Evolutionary conservation across 2,113 vertebrate species (phyloP), one percentile per base, ranked within the genome.

Genomic region (Carassius auratus): DNA sequence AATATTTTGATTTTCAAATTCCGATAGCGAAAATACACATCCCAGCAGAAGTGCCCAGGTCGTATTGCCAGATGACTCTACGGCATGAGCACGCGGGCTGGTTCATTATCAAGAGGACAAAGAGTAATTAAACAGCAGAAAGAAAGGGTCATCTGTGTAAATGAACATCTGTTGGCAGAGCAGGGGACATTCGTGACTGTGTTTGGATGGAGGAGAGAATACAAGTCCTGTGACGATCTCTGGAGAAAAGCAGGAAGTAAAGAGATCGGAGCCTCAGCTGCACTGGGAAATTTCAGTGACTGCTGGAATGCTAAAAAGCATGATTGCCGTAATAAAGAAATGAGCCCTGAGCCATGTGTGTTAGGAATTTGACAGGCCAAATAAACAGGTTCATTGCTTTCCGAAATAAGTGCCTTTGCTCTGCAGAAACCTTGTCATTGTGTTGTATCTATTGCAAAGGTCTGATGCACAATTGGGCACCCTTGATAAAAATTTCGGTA

Each of bases 51-150:
- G 62, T 5, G 17, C 52, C 23, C 71, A 3, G 33, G 50, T 45
- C 23, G 48, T 55, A 64, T 38, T 66, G 19, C 30, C 71, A 45
- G 73, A 77, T 10, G 61, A n/a, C 55, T 80, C 30, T 81, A 13
- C 17, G 45, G 81, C 69, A 23, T 59, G 21, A 55, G 36, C 69
- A 48, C 21, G 10, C 17, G n/a, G 66, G 52, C 57, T 61, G 50
- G 9, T 83, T 85, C 78, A 86, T 87, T 88, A 77, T 17, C 48
- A 57, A 42, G 64, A 75, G 76, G 81, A 86, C 64, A 88, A 38
- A 69, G 59, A 66, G 69, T 87, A 85, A 88, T 88, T 90, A 90
- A 86, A 84, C 69, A 30, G 55, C 50, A 15, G 84, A 88, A 69
- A 85, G 80, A 61, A 87, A 73, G 45, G 68, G 48, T 88, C 75